Evolutionary conservation across 2,113 vertebrate species (phyloP).

Genomic region (Rhinoderma darwinii): DNA sequence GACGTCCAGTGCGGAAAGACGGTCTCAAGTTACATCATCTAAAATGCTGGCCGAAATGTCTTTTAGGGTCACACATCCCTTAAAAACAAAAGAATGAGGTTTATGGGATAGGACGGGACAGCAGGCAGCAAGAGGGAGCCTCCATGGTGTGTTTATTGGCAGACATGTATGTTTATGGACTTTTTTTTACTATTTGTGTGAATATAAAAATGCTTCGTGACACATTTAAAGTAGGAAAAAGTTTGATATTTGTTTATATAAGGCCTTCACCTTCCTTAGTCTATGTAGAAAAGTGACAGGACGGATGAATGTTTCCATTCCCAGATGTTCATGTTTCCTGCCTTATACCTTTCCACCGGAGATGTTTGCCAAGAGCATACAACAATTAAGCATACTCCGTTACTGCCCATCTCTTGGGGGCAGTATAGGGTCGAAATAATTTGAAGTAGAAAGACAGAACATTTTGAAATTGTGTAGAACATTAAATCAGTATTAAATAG

Average conservation of each 20-base stretch:
- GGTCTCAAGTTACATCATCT: not conserved
- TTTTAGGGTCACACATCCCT: conserved; percentile 22
- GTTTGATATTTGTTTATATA: conserved; percentile 34
- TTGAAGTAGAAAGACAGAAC: not conserved
- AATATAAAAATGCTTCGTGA: conserved; percentile 3
- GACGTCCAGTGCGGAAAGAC: not conserved
- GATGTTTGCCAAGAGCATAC: not conserved
- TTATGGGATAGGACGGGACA: not conserved
- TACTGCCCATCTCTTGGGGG: not conserved
- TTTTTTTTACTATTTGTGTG: conserved; percentile 19
- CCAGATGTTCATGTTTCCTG: conserved; percentile 34
- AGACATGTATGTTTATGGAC: conserved; percentile 22
- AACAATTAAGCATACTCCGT: not conserved
- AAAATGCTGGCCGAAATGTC: not conserved
- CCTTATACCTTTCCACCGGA: conserved; percentile 33
- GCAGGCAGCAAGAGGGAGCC: not conserved
- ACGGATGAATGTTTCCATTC: conserved; percentile 9
- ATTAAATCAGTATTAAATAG: too few relatives aligned
- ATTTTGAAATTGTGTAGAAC: too few relatives aligned
- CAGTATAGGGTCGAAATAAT: not conserved
- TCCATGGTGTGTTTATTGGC: conserved; percentile 26
- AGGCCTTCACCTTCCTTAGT: conserved; percentile 22
- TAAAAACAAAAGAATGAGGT: not conserved
- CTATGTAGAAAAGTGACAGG: conserved; percentile 17
- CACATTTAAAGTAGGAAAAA: conserved; percentile 33